Evolutionary conservation across 1,140 invertebrate species (phyloP), one percentile per base, ranked within the genome.

Genomic region (Octopus sinensis): DNA sequence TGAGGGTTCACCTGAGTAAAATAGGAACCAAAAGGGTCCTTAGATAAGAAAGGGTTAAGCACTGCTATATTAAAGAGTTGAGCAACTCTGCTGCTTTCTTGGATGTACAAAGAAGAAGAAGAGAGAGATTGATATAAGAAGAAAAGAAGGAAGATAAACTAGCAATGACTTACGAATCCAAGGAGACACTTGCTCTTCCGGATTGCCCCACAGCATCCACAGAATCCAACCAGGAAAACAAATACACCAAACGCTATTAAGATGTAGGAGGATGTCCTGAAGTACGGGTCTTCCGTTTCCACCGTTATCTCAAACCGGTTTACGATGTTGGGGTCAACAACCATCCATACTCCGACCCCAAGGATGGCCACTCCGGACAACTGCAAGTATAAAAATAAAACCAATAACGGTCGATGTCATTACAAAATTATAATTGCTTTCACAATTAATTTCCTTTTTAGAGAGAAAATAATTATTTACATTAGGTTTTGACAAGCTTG

Each of bases 201-300:
- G 76, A 95, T 93, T 7, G 96, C 95, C 53, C 96, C 96, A 89
- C 95, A 96, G 89, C 96, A 98, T 78, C 96, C 97, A 81, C 97
- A 93, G 90, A 97, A 95, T 4, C 96, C 95, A 30, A 97, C 94
- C 53, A 96, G 90, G 80, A 96, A 93, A 87, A 97, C 94, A 62
- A 97, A 90, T 52, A 93, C 90, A 4, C 96, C 96, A 79, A 94
- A 93, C 23, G 93, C 93, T 81, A 98, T 92, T 81, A 96, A 91
- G 79, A 96, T 85, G 80, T 89, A 90, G 4, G 88, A 88, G n/a
- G 86, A 85, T 13, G 82, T 84, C 53, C 83, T 82, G 12, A 89
- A 81, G 92, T 92, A 85, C 92, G 91, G 83, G 6, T 82, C 82
- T 76, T 87, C 84, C 30, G 88, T 78, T 30, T 86, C 82, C 0